Evolutionary conservation across 2,888 invertebrate species (phyloP), one percentile per base, ranked within the genome.

Genomic region (Ecdyonurus torrentis): DNA sequence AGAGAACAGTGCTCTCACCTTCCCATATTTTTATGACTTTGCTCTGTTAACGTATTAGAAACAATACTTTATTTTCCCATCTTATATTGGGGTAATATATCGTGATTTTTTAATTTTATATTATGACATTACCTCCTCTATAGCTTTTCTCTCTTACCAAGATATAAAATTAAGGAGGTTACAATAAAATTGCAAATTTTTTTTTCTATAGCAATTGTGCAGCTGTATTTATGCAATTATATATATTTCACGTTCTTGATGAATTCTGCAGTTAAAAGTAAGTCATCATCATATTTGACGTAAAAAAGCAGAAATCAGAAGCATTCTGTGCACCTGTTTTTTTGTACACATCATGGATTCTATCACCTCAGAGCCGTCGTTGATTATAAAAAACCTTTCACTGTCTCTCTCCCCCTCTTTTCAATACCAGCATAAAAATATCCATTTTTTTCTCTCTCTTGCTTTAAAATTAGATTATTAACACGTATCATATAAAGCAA

Each of bases 41-140:
- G 15, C 15, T 15, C 37, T 37, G 5, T 37, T 37, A 10, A 5
- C 15, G 37, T 15, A 37, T 37, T 15, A 37, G 62, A 64, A 64
- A 64, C 64, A 64, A 64, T 64, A 64, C 64, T 64, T 64, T n/a
- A n/a, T n/a, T n/a, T n/a, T 62, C 62, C 64, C 64, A 64, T 64
- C 61, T 64, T 64, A 52, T 53, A 61, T 37, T 63, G 63, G 64
- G 67, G 66, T 65, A 67, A 67, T 66, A 66, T 65, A 65, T 66
- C 66, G 65, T 65, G 63, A 65, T 66, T 66, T 67, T n/a, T 67
- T 67, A 66, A 66, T 66, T 66, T 65, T 37, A 37, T 15, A 5
- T 15, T 15, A 37, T 37, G 37, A 37, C 37, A 37, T 5, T 15
- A 5, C 5, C 15, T 10, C 15, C 37, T 37, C 37, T 37, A 37